Evolutionary conservation across 2,113 vertebrate genomes (phyloP), one percentile per base, ranked within the genome.

Genomic region (Polyodon spathula): DNA sequence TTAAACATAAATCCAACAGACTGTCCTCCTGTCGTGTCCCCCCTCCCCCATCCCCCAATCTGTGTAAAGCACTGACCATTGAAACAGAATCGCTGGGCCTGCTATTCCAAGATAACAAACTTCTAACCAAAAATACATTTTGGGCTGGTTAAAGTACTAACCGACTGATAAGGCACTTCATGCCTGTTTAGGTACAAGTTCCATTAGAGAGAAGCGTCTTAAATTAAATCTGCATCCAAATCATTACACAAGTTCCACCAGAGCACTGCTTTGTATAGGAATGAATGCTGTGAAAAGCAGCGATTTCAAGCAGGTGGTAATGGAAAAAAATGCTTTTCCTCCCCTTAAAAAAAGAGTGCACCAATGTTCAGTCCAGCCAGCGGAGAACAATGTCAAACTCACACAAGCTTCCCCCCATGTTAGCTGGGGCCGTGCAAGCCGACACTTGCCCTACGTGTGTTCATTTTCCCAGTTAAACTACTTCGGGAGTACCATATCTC

Each of bases 391-490:
- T 17, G 9, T 17, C 27, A 27, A 27, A 27, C 9, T 10, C 8
- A 12, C 48, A 12, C 48, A 50, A n/a, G 15, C 46, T 37, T 42
- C 41, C 38, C 37, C 48, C 27, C 40, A 15, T 37, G 57, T 27
- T 27, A 54, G 7, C 57, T 37, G 57, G 10, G 38, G 40, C 48
- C 55, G 16, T 39, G 14, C 6, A 55, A 17, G 62, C 48, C 11
- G 40, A 58, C 39, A 51, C 37, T 48, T 37, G 38, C 76, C 66
- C 79, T 85, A 76, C 82, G 54, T 70, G 83, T 62, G 80, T 85
- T 89, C 89, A 89, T 87, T 89, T 88, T 86, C 86, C 89, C 90
- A 89, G 89, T 92, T 91, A 92, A 89, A 88, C 85, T 85, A 85
- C 85, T 82, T 80, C 73, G 82, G 84, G 84, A 83, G 82, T 86